phyloP scores from a whole-genome alignment of 2,113 vertebrate species.

The Excalfactoria chinensis region DNA sequence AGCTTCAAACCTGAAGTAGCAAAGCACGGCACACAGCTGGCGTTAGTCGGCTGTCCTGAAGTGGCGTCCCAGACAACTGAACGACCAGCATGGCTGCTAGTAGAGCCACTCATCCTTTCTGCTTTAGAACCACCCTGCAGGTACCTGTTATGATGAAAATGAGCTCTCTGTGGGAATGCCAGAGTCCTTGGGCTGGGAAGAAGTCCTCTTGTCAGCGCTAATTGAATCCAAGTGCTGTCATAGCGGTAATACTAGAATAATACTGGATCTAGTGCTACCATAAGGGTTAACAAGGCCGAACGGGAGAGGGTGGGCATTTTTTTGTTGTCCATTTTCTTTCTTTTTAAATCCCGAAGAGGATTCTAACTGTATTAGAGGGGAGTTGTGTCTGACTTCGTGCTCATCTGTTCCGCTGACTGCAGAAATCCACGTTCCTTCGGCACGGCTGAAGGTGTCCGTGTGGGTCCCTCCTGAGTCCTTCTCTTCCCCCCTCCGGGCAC shows the following conservation, averaged over 20 bases:
- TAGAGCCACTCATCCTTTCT: neutral
- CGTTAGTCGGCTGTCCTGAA: neutral
- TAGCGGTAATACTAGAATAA: neutral
- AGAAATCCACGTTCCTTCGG: neutral
- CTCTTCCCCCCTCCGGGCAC: neutral
- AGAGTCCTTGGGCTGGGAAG: neutral
- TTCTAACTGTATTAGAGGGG: neutral
- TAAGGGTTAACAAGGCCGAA: neutral
- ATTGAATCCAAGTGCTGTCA: neutral
- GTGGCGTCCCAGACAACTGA: rapidly evolving
- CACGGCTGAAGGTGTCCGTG: neutral
- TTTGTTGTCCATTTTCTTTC: neutral
- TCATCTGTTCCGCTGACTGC: neutral
- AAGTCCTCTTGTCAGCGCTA: neutral
- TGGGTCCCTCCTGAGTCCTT: neutral
- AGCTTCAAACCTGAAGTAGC: neutral
- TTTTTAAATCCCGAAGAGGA: neutral
- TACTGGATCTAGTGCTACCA: neutral
- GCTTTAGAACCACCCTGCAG: neutral
- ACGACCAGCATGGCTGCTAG: rapidly evolving
- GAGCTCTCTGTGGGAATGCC: neutral
- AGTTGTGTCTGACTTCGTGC: neutral
- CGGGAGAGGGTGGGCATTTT: neutral
- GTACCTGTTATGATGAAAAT: rapidly evolving
- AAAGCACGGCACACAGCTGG: neutral